These are phyloP conservation scores for Neomorphus geoffroyi DNA, from an alignment of 2,797 vertebrate genomes.

Conservation along the genomic window DNA sequence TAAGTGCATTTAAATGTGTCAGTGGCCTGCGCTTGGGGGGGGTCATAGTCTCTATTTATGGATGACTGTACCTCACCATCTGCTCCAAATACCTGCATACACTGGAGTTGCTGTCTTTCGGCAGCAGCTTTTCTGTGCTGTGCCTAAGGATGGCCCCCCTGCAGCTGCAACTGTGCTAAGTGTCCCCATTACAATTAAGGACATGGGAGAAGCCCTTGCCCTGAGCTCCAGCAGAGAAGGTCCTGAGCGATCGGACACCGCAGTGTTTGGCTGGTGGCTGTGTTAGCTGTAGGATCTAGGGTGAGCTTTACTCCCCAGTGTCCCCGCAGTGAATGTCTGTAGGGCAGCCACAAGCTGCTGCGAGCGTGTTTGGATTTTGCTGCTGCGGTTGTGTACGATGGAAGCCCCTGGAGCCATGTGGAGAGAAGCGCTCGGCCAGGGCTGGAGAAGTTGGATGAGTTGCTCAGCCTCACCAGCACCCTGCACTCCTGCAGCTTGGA, in stretches of 20 bases:
- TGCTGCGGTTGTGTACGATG: not conserved
- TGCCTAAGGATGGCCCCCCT: not conserved
- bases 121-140: not conserved
- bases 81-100: not conserved
- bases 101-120: not conserved
- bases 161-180: not conserved
- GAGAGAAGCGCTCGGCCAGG: not conserved
- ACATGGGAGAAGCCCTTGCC: not conserved
- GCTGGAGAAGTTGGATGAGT: not conserved
- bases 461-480: not conserved
- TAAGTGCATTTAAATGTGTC: not conserved
- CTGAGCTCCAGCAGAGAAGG: not conserved
- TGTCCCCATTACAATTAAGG: not conserved
- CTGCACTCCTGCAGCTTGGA: not conserved
- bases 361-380: not conserved
- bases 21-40: not conserved
- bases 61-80: not conserved
- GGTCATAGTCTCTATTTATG: not conserved
- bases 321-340: not conserved
- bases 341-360: not conserved
- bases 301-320: not conserved
- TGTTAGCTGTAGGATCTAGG: not conserved
- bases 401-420: not conserved
- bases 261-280: fast-evolving
- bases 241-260: not conserved